phyloP scores from a whole-genome alignment of 2,113 vertebrate species.

The Phainopepla nitens region DNA sequence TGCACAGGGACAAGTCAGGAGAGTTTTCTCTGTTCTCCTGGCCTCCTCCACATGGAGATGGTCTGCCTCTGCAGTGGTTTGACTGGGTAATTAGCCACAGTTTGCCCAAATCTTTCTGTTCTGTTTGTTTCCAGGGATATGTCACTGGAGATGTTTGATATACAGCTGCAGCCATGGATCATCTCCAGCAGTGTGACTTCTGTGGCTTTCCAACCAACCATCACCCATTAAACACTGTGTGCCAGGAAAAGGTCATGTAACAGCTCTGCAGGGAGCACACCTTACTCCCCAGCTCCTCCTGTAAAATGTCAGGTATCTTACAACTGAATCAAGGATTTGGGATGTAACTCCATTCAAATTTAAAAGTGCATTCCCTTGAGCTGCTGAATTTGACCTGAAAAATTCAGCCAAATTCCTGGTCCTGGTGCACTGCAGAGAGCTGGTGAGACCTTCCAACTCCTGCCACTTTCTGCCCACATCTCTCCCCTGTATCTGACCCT shows the following conservation, averaged over 20 bases:
- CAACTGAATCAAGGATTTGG: not conserved
- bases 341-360: not conserved
- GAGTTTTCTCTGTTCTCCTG: not conserved
- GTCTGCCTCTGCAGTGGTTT: not conserved
- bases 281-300: not conserved
- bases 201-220: not conserved
- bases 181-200: not conserved
- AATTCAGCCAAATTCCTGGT: not conserved
- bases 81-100: not conserved
- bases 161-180: not conserved
- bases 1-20: not conserved
- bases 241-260: not conserved
- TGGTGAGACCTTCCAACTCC: not conserved
- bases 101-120: not conserved
- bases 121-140: not conserved
- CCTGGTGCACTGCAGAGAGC: not conserved
- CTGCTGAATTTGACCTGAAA: not conserved
- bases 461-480: not conserved
- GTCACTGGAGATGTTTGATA: not conserved
- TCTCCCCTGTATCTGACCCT: not conserved
- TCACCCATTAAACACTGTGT: not conserved
- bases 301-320: not conserved
- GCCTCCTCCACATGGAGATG: not conserved
- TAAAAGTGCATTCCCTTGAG: not conserved
- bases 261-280: not conserved